Evolutionary conservation across 2,888 invertebrate species (phyloP), one percentile per base, ranked within the genome.

Genomic region (Gryllus longicercus): DNA sequence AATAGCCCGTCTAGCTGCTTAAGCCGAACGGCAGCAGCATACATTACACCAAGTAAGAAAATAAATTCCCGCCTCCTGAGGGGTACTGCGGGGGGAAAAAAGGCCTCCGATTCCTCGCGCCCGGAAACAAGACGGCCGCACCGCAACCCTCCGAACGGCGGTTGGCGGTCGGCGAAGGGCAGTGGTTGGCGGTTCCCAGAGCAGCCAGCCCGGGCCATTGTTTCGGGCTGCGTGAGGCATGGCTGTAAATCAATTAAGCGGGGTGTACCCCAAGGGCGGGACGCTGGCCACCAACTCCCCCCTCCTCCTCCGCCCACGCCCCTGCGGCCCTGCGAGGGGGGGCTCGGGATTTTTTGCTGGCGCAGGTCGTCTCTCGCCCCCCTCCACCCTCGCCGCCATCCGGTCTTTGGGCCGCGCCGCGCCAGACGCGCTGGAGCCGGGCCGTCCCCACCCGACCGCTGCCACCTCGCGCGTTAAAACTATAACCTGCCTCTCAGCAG

Each of bases 201-300:
- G 63, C 14, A 63, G 63, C 63, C 38, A 38, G 38, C 38, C 38
- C 38, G 63, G 16, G 12, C n/a, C 63, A 63, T 63, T 63, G 63
- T 63, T 63, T 63, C 63, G 63, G 14, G 16, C 63, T 63, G 16
- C 16, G 16, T 63, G n/a, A n/a, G 63, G 63, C 63, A 63, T 63
- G 16, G 63, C 63, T 63, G 63, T 63, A 63, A 63, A 63, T 63
- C 63, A 63, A 63, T 63, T 63, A 63, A 63, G 63, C 63, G 63
- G 16, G 63, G n/a, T 18, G 63, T 63, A n/a, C 63, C 63, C n/a
- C 38, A 38, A 18, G 63, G 63, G 63, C 63, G 63, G 63, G n/a
- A n/a, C 63, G 16, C 63, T 63, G 38, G 38, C 38, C 38, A 38
- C 38, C 38, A 38, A 4, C 63, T 63, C n/a, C 63, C 63, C 16